phyloP scores from a whole-genome alignment of 2,113 vertebrate species.

The Piprites chloris region DNA sequence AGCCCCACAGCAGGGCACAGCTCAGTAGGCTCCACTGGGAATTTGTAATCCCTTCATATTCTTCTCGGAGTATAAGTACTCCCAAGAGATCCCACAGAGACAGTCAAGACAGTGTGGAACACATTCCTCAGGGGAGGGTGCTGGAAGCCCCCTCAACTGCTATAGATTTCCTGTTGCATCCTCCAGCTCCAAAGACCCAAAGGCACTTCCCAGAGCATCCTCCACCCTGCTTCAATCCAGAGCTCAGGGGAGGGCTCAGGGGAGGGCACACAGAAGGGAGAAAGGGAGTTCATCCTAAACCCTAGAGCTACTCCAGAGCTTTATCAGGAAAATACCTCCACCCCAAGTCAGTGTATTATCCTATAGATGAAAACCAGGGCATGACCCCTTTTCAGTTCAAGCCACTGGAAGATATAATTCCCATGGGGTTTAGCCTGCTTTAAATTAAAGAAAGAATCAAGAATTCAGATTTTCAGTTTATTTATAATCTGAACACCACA shows the following conservation, averaged over 20 bases:
- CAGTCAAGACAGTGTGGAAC: background rate
- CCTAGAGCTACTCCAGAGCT: background rate
- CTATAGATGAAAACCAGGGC: background rate
- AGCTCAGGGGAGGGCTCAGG: no score
- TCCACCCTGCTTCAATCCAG: background rate
- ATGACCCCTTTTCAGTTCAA: background rate
- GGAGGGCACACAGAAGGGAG: background rate
- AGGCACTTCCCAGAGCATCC: background rate
- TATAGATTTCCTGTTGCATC: background rate
- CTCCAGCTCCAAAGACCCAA: background rate
- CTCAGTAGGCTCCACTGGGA: background rate
- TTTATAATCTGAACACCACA: background rate
- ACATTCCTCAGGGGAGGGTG: background rate
- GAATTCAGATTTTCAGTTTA: background rate
- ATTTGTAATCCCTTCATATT: background rate
- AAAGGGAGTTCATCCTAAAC: background rate
- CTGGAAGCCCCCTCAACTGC: background rate
- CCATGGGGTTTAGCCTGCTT: background rate
- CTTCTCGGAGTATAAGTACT: background rate
- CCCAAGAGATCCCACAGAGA: background rate
- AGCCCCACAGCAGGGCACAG: rapidly evolving
- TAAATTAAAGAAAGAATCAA: background rate
- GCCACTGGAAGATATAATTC: background rate
- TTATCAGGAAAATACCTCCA: background rate
- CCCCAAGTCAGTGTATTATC: background rate